Evolutionary conservation across 2,888 invertebrate species (phyloP), one percentile per base, ranked within the genome.

Genomic region (Brachynemurus nebulosus): DNA sequence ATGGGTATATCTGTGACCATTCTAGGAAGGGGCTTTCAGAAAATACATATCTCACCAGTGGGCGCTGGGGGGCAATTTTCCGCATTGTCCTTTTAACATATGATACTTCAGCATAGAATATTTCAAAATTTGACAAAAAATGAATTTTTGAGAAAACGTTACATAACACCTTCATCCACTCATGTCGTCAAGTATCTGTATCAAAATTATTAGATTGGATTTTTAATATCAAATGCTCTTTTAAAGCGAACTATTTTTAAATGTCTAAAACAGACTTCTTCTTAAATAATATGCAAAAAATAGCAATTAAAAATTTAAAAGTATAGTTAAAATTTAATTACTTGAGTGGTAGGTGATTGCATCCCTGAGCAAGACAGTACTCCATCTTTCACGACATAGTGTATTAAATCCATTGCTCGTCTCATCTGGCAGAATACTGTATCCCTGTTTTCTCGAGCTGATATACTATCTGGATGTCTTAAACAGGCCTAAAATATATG

Each of bases 351-450:
- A 38, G 62, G 58, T 42, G 60, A 59, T 50, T 62, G 59, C 37
- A 55, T 17, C 48, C 65, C 66, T 52, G 63, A 62, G 48, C 70
- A 68, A 58, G 76, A 74, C 60, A 85, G 68, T 34, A 93, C 83
- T n/a, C 95, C 95, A 65, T 97, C 96, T 57, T 93, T 89, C 38
- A 96, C 91, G 47, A 97, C 93, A 65, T 89, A 91, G 67, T 96
- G 95, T 54, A 98, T 91, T 51, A 96, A 76, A 68, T 97, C 95
- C 81, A 97, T 88, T 18, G 97, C 93, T 50, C 92, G 76, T 48
- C 95, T 73, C 86, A 97, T 97, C 67, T 95, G 93, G 62, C 91
- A 91, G 70, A 97, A 97, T 37, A 98, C 95, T 0, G 95, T 95
- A 64, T 97, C 96, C 7, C 97, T 76, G 65, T 95, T 97, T 65